Evolutionary conservation across 2,888 invertebrate genomes (phyloP), one percentile per base, ranked within the genome.

Genomic region (Perdita meconis): DNA sequence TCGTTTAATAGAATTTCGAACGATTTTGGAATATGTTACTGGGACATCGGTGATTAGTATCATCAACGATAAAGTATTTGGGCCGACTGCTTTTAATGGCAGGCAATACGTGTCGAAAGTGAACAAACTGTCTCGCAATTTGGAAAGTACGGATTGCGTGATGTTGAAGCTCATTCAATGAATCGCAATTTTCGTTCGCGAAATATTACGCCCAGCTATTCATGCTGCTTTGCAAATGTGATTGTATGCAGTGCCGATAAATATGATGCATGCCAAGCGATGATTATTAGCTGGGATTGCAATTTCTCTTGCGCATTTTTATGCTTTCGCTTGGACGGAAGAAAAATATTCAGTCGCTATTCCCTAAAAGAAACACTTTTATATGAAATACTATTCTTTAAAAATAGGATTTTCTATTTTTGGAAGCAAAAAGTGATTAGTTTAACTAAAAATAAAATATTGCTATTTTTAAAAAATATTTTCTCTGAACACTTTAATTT

Each of bases 11-110:
- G 8, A 60, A 74, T 69, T 60, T 56, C 22, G 16, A 2, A n/a
- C 68, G 38, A 50, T 73, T 55, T 68, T 53, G 6, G 56, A 73
- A 60, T 66, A 72, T 56, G 71, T 68, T 67, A 44, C 57, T 24
- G 53, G 50, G 22, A 5, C 51, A 67, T 36, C 8, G 19, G 24
- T 34, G 36, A 73, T 68, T 61, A 73, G 53, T 38, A 47, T 56
- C 40, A 61, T 8, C 36, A 10, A 44, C 68, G 30, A 68, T 73
- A 73, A 72, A 67, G 24, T 56, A 19, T 40, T 12, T n/a, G 5
- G 3, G 47, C n/a, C 38, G 53, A 56, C 16, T 53, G 44, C 4
- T 26, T 60, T 66, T 24, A 50, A 55, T 13, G 47, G n/a, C 10
- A 10, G 47, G 55, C 47, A 50, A 72, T 72, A 67, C 60, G 68